Conservation (phyloP, 1,140 invertebrate species). For the Steinernema khuongi region DNA sequence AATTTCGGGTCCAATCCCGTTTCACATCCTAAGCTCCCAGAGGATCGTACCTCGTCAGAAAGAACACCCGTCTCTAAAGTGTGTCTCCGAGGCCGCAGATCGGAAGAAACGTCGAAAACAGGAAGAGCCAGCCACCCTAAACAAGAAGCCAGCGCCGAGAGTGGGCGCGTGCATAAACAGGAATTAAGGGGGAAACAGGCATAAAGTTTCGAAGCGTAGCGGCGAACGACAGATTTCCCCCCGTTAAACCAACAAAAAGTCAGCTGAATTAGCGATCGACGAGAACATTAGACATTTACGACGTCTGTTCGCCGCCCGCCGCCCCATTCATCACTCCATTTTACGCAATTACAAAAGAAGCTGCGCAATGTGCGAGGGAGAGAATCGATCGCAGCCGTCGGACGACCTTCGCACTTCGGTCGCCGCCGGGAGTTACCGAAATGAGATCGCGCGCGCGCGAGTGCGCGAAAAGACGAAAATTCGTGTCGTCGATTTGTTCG, state of each 20-base stretch:
- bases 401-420: conserved; percentile 11
- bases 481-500: conserved; percentile 10
- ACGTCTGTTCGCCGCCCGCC: conserved; percentile 6
- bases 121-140: too few relatives aligned
- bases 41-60: too few relatives aligned
- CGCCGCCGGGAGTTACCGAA: background rate
- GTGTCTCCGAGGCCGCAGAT: too few relatives aligned
- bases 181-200: background rate
- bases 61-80: too few relatives aligned
- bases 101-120: too few relatives aligned
- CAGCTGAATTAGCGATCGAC: background rate
- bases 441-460: too few relatives aligned
- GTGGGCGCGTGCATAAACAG: too few relatives aligned
- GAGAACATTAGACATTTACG: conserved; percentile 9
- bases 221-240: background rate
- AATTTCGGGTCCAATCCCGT: too few relatives aligned
- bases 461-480: conserved; percentile 5
- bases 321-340: conserved; percentile 10
- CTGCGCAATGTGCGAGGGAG: conserved; percentile 1
- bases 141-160: too few relatives aligned
- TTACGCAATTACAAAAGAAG: conserved; percentile 15
- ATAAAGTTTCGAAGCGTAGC: conserved; percentile 4
- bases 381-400: background rate
- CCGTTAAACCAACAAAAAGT: background rate
- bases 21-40: too few relatives aligned